Conservation (phyloP, 2,113 vertebrate genomes). For the Gavialis gangeticus region DNA sequence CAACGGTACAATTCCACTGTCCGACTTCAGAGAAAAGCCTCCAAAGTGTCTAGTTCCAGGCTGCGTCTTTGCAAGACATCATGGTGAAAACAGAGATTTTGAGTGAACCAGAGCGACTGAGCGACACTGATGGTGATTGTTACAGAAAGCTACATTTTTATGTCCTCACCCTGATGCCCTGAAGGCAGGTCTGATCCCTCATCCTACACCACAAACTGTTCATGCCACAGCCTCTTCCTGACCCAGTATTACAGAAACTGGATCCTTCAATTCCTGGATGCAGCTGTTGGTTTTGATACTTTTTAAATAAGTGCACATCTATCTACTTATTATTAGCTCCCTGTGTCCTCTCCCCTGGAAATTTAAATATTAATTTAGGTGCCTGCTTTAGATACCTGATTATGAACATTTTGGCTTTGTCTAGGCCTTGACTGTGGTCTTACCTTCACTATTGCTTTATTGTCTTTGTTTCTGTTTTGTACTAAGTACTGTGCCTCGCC, state of each 20-base stretch:
- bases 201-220: rapidly evolving
- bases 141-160: not conserved
- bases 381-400: not conserved
- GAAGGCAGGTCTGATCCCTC: not conserved
- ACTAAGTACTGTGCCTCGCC: not conserved
- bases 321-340: not conserved
- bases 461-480: not conserved
- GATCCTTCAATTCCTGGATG: not conserved
- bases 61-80: not conserved
- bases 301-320: no score
- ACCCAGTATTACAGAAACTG: not conserved
- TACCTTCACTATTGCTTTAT: not conserved
- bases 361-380: not conserved
- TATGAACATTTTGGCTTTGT: rapidly evolving
- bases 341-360: not conserved
- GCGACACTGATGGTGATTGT: not conserved
- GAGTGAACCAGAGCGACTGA: rapidly evolving
- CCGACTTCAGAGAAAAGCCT: not conserved
- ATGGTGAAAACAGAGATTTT: not conserved
- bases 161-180: rapidly evolving
- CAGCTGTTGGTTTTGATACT: not conserved
- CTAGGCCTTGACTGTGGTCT: not conserved
- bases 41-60: not conserved
- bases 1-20: not conserved
- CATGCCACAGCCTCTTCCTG: rapidly evolving